Percentiles rank a stretch among this genome's conserved stretches.
Conservation (phyloP, 2,113 vertebrate species). For the Setophaga petechia region DNA sequence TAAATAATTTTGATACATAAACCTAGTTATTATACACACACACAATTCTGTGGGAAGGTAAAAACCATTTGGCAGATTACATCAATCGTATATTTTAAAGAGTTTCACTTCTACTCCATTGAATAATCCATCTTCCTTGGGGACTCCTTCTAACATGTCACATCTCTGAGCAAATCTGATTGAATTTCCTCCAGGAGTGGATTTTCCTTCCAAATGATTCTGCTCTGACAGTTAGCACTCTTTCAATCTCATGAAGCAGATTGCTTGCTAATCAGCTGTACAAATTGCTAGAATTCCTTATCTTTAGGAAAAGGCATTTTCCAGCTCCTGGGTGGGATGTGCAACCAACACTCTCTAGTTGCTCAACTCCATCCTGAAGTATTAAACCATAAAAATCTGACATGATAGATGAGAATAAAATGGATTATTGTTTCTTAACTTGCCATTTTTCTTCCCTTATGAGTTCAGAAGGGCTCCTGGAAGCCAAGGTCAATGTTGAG, state of each 20-base stretch:
- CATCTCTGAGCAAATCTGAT: not conserved
- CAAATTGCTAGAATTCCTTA: not conserved
- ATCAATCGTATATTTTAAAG: not conserved
- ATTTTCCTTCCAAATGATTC: not conserved
- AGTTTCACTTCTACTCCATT: not conserved
- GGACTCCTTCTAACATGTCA: not conserved
- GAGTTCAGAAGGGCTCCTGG: not conserved
- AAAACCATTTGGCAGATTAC: not conserved
- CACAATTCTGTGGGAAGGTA: not conserved
- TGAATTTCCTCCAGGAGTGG: conserved; percentile 17
- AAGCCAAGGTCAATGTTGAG: conserved; percentile 15
- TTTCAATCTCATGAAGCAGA: not conserved
- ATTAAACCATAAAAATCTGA: not conserved
- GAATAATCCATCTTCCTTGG: conserved; percentile 5
- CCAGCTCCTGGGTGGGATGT: not conserved
- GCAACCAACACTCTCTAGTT: not conserved
- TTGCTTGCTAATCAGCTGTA: not conserved
- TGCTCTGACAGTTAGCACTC: not conserved
- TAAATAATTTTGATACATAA: not conserved
- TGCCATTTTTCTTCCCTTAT: conserved; percentile 25
- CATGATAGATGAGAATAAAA: not conserved
- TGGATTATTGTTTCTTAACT: not conserved
- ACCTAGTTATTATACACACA: not conserved
- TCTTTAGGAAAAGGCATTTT: not conserved
- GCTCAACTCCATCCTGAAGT: not conserved